Evolutionary conservation across 2,888 invertebrate genomes (phyloP).

Genomic region (Drosophila cyrtoloma): DNA sequence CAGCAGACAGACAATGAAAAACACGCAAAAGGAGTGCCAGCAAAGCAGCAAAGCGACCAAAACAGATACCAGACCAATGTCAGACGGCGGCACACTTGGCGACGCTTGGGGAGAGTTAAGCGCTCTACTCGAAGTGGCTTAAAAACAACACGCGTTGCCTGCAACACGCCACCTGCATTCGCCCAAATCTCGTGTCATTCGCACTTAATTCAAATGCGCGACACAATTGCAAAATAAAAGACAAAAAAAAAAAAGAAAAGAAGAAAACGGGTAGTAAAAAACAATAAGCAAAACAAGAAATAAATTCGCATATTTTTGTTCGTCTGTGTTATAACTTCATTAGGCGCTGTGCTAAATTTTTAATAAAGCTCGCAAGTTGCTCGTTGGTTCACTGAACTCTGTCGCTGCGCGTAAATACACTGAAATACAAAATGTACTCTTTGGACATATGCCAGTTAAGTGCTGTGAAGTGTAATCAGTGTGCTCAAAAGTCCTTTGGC

Average conservation of each 20-base stretch:
- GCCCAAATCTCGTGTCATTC: conserved; percentile 83
- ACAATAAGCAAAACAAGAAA: conserved; percentile 1
- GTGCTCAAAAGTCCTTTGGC: conserved; percentile 18
- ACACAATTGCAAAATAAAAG: conserved; percentile 79
- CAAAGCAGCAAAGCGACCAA: conserved; percentile 55
- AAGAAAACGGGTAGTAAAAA: background rate
- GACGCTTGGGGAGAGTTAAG: conserved; percentile 23
- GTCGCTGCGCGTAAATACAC: background rate
- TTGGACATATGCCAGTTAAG: conserved; percentile 33
- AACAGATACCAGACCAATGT: conserved; percentile 61
- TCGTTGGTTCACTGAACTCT: conserved; percentile 27
- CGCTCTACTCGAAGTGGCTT: conserved; percentile 69
- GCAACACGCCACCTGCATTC: conserved; percentile 40
- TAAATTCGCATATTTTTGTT: conserved; percentile 23
- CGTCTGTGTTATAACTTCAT: conserved; percentile 52
- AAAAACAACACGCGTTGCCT: conserved; percentile 63
- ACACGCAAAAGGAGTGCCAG: conserved; percentile 79
- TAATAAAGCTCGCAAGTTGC: conserved; percentile 13
- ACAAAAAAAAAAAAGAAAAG: background rate
- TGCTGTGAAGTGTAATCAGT: conserved; percentile 2
- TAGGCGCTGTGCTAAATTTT: conserved; percentile 30
- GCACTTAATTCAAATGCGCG: conserved; percentile 85
- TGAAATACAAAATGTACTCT: background rate
- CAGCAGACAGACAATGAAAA: conserved; percentile 72
- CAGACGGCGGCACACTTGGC: conserved; percentile 42